Evolutionary conservation across 2,113 vertebrate genomes (phyloP).

Genomic region (Microcebus lehilahytsara): DNA sequence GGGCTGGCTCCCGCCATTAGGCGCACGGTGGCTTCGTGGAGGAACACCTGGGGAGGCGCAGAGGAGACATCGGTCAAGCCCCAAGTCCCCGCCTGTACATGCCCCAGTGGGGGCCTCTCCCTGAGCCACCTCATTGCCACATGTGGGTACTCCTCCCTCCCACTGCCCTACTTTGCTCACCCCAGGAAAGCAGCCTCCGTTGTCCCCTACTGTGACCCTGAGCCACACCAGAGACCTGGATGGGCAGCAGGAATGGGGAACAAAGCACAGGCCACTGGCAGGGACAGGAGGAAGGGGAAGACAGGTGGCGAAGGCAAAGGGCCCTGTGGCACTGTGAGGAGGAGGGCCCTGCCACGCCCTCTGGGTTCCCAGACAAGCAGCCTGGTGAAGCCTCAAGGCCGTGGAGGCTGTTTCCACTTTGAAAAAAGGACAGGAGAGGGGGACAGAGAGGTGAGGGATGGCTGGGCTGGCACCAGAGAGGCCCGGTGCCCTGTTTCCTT

Average conservation of each 20-base stretch:
- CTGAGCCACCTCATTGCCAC: background rate
- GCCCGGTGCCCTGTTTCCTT: background rate
- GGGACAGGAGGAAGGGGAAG: background rate
- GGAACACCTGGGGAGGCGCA: conserved; percentile 89
- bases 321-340: too few relatives aligned
- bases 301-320: background rate
- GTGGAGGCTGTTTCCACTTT: background rate
- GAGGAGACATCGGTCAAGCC: background rate
- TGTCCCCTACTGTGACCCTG: background rate
- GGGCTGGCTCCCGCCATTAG: conserved; percentile 99
- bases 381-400: background rate
- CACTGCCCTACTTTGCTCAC: background rate
- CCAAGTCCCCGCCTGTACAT: background rate
- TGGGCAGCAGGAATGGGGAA: background rate
- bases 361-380: background rate
- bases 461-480: background rate
- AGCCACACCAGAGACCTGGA: background rate
- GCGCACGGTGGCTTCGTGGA: conserved; percentile 97
- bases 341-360: rapidly evolving
- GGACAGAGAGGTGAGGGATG: background rate
- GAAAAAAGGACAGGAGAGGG: background rate
- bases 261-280: background rate
- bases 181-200: background rate
- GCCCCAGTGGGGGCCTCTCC: background rate
- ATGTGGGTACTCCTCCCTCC: background rate